Evolutionary conservation across 2,888 invertebrate genomes (phyloP).

Genomic region (Troilus luridus): DNA sequence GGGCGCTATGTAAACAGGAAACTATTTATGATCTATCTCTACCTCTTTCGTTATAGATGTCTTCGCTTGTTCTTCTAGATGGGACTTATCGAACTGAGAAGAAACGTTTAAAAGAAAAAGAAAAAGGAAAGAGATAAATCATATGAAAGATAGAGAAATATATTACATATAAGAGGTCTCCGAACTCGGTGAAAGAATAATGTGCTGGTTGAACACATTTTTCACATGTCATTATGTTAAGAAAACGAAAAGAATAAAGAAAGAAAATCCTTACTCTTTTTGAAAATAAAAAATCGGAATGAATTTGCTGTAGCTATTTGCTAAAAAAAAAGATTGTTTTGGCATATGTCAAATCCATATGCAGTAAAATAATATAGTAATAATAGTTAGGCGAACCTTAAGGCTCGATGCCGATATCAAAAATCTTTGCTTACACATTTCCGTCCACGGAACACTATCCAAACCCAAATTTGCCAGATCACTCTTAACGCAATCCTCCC

Average conservation of each 20-base stretch:
- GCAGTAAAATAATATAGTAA: too few relatives aligned
- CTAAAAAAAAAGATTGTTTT: too few relatives aligned
- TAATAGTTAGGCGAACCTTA: too few relatives aligned
- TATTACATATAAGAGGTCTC: background rate
- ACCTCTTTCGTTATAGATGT: background rate
- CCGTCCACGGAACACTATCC: too few relatives aligned
- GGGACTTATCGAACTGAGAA: background rate
- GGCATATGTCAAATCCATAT: too few relatives aligned
- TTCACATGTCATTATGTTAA: background rate
- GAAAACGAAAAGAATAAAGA: background rate
- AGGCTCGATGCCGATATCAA: too few relatives aligned
- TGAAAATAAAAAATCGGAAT: too few relatives aligned
- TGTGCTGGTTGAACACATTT: background rate
- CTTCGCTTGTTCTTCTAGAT: background rate
- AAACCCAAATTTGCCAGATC: too few relatives aligned
- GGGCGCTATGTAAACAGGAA: background rate
- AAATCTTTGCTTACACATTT: too few relatives aligned
- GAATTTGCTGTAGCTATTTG: too few relatives aligned
- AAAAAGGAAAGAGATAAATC: background rate
- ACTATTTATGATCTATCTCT: background rate
- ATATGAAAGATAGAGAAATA: background rate
- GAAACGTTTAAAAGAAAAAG: background rate
- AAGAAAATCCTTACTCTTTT: background rate
- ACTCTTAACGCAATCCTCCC: too few relatives aligned
- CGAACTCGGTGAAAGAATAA: background rate